Conservation (phyloP, 2,113 vertebrate species). For the Tympanuchus pallidicinctus region DNA sequence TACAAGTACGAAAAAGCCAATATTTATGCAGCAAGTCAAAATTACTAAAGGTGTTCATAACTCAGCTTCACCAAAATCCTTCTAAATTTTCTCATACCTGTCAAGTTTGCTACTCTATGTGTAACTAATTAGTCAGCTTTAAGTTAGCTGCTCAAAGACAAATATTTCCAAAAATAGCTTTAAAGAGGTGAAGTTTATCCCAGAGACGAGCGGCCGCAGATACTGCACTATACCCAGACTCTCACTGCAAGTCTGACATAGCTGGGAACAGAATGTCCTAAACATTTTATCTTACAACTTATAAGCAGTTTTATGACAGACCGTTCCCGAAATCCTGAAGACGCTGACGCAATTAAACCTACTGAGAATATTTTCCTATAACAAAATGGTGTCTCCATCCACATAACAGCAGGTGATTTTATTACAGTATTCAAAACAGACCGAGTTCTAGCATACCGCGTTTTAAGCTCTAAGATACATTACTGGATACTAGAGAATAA, state of each 20-base stretch:
- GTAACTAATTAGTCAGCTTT: background rate
- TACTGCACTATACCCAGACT: background rate
- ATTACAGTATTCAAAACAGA: slow-evolving; percentile 13
- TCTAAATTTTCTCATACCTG: background rate
- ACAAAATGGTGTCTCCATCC: background rate
- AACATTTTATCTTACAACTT: background rate
- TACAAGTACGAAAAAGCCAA: background rate
- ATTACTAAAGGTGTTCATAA: background rate
- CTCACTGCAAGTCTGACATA: background rate
- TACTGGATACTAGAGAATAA: slow-evolving; percentile 19
- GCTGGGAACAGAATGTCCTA: background rate
- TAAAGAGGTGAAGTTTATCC: background rate
- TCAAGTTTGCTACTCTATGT: background rate
- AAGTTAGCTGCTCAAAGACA: background rate
- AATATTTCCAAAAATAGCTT: background rate
- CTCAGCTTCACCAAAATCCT: background rate
- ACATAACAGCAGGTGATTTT: slow-evolving; percentile 44
- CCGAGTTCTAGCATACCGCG: background rate
- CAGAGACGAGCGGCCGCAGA: background rate
- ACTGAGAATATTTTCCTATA: slow-evolving; percentile 17
- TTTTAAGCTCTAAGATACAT: background rate
- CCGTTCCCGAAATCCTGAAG: background rate
- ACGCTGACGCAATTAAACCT: background rate
- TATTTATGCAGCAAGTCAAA: background rate
- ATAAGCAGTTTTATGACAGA: background rate